These are phyloP conservation scores for Limulus polyphemus DNA, from an alignment of 2,888 invertebrate species.

Conservation along the genomic window DNA sequence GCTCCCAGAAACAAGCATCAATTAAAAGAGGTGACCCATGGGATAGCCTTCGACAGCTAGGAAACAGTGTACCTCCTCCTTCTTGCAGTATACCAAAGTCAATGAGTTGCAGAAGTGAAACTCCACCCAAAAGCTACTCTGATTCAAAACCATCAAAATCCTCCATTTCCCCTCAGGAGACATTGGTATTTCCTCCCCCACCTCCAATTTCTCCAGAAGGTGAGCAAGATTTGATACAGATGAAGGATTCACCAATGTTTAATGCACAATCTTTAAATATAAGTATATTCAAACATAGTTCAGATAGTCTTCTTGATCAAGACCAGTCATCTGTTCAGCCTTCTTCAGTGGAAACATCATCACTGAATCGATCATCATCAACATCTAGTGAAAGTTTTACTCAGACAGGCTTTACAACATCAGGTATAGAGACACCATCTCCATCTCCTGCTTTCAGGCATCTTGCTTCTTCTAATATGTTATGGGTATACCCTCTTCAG, in stretches of 20 bases:
- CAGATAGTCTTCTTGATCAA: too few species aligned
- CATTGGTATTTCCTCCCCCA: conserved; percentile 12
- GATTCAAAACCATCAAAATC: conserved; percentile 6
- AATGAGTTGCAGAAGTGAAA: not conserved
- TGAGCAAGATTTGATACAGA: conserved; percentile 5
- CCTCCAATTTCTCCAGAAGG: conserved; percentile 10
- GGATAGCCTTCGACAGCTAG: not conserved
- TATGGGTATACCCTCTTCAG: too few species aligned
- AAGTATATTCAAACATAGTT: too few species aligned
- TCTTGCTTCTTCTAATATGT: too few species aligned
- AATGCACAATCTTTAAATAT: too few species aligned
- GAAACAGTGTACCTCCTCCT: not conserved
- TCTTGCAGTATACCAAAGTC: not conserved
- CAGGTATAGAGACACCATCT: conserved; percentile 53
- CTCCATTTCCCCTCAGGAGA: conserved; percentile 16
- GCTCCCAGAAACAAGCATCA: not conserved
- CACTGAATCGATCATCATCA: conserved; percentile 41
- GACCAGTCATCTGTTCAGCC: conserved; percentile 31
- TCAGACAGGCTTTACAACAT: conserved; percentile 44
- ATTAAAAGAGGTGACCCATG: conserved; percentile 1
- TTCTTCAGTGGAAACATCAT: conserved; percentile 69
- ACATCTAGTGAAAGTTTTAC: conserved; percentile 68
- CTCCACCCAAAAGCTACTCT: conserved; percentile 14
- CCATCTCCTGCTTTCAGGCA: conserved; percentile 30
- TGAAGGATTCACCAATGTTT: not conserved